Percentiles rank a stretch among this genome's conserved stretches.
Conservation (phyloP, 2,888 invertebrate species). For the Julus scandinavius region DNA sequence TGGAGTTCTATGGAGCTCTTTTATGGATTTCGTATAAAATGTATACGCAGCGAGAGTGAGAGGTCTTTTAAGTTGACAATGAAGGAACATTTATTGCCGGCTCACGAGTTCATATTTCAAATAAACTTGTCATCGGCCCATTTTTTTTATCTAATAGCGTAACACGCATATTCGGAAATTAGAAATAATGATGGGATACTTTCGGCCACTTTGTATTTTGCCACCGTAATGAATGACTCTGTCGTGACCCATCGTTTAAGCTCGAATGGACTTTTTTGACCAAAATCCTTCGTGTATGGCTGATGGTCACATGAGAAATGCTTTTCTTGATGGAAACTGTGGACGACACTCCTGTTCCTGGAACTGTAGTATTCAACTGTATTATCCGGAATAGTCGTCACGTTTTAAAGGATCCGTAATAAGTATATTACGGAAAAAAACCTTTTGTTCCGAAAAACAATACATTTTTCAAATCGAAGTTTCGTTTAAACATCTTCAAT, state of each 20-base stretch:
- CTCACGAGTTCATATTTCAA: constrained; percentile 30
- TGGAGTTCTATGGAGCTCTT: neutral
- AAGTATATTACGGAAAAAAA: too few species aligned
- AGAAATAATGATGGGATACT: constrained; percentile 29
- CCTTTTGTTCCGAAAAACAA: neutral
- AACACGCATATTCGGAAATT: neutral
- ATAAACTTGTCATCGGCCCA: neutral
- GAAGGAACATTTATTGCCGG: constrained; percentile 20
- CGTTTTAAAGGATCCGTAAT: too few species aligned
- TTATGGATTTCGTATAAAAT: constrained; percentile 35
- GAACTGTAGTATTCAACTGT: too few species aligned
- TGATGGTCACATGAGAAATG: too few species aligned
- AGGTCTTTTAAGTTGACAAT: constrained; percentile 15
- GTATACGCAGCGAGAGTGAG: neutral
- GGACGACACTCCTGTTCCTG: too few species aligned
- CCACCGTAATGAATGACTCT: neutral
- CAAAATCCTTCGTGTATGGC: too few species aligned
- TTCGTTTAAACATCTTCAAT: neutral
- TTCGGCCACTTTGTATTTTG: constrained; percentile 2
- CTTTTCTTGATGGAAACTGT: too few species aligned
- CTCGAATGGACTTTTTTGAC: neutral
- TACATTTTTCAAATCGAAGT: neutral
- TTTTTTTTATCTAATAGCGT: constrained; percentile 37
- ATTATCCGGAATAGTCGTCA: too few species aligned
- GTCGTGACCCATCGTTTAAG: neutral